phyloP scores from a whole-genome alignment of 2,888 invertebrate genomes.

The Timandra comae region DNA sequence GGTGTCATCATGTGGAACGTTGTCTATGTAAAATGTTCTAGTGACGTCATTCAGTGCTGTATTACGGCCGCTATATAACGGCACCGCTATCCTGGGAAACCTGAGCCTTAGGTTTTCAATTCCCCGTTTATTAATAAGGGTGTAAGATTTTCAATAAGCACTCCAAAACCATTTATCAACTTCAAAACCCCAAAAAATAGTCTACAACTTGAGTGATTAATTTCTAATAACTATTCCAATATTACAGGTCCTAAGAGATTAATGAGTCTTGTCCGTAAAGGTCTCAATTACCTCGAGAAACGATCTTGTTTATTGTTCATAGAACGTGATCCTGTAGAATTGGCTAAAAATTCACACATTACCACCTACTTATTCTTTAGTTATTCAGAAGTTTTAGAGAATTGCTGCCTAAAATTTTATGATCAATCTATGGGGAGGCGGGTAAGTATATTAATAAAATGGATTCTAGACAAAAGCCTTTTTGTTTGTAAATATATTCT shows the following conservation, averaged over 20 bases:
- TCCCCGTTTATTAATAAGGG: too few species aligned
- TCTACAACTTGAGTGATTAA: neutral
- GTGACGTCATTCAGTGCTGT: too few species aligned
- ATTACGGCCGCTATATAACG: too few species aligned
- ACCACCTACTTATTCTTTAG: constrained; percentile 47
- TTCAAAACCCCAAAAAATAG: neutral
- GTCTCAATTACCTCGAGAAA: constrained; percentile 36
- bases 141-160: too few species aligned
- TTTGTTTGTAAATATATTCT: too few species aligned
- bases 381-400: constrained; percentile 53
- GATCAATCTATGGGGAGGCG: constrained; percentile 33
- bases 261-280: constrained; percentile 37
- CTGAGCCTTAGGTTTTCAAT: too few species aligned
- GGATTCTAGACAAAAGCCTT: too few species aligned
- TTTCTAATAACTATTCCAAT: constrained; percentile 1
- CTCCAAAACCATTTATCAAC: neutral
- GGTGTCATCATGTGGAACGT: too few species aligned
- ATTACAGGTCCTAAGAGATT: constrained; percentile 40
- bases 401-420: constrained; percentile 44
- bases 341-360: constrained; percentile 25
- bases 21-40: too few species aligned
- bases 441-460: too few species aligned
- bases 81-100: too few species aligned
- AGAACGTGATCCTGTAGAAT: constrained; percentile 33
- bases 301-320: constrained; percentile 47